Percentiles rank a stretch among this genome's conserved stretches.
These are phyloP conservation scores for Guaruba guarouba DNA, from an alignment of 2,113 vertebrate genomes.

Conservation along the genomic window DNA sequence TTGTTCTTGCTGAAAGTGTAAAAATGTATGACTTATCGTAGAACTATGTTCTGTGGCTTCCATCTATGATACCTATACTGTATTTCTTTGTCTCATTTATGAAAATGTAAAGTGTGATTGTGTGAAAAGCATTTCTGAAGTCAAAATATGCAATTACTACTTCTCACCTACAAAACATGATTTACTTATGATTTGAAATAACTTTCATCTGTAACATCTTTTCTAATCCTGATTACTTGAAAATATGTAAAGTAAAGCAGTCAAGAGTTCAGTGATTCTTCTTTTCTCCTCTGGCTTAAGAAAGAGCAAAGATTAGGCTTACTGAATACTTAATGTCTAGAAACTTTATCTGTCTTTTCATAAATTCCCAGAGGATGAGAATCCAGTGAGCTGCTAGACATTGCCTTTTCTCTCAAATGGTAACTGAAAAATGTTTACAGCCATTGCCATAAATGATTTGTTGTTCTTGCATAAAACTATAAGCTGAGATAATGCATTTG, in stretches of 20 bases:
- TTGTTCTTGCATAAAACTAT: background rate
- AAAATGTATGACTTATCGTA: background rate
- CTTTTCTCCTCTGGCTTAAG: background rate
- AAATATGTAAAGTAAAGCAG: background rate
- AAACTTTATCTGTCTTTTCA: background rate
- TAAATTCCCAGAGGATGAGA: background rate
- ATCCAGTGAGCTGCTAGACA: background rate
- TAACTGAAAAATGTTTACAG: background rate
- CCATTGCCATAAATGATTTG: background rate
- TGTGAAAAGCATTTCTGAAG: background rate
- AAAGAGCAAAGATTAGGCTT: background rate
- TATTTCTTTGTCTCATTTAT: background rate
- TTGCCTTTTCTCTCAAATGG: background rate
- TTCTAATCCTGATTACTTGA: background rate
- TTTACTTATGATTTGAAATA: background rate
- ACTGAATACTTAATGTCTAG: background rate
- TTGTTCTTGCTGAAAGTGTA: background rate
- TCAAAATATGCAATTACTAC: background rate
- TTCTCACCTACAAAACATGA: background rate
- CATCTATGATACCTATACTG: background rate
- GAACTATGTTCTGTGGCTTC: background rate
- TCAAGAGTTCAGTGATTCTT: background rate
- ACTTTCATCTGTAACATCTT: background rate
- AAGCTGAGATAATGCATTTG: background rate
- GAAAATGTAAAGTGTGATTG: background rate